Conservation (phyloP, 2,888 invertebrate species). For the Phalangium opilio region DNA sequence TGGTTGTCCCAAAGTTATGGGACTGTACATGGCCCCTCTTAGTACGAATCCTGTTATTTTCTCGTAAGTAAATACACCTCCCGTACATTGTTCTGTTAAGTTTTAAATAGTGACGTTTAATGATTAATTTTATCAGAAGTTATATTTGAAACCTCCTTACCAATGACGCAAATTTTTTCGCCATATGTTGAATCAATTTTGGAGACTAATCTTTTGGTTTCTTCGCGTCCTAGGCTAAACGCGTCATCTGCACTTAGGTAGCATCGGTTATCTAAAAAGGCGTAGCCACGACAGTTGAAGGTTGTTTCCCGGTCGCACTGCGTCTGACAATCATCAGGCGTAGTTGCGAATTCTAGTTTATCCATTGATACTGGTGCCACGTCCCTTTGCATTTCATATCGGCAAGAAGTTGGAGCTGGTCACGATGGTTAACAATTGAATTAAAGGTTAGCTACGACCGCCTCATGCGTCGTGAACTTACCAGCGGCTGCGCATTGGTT, state of each 20-base stretch:
- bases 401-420: conserved; percentile 32
- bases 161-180: conserved; percentile 33
- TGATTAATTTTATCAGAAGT: not conserved
- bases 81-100: conserved; percentile 31
- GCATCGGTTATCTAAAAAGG: conserved; percentile 31
- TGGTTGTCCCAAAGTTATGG: conserved; percentile 25
- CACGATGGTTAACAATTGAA: not conserved
- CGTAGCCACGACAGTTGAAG: conserved; percentile 34
- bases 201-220: conserved; percentile 25
- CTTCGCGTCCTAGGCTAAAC: conserved; percentile 24
- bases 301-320: conserved; percentile 30
- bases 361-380: conserved; percentile 33
- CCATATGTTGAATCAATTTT: conserved; percentile 24
- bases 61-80: conserved; percentile 34
- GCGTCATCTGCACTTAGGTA: conserved; percentile 35
- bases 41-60: conserved; percentile 34
- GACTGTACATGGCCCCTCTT: conserved; percentile 31
- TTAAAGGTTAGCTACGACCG: not conserved
- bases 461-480: conserved; percentile 6
- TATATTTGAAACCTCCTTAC: conserved; percentile 23
- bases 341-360: conserved; percentile 32
- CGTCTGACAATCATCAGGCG: conserved; percentile 32
- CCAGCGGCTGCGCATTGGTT: conserved; percentile 36
- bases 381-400: conserved; percentile 30
- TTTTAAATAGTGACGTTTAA: too few species aligned